A percentile compares a stretch with the other conserved stretches of the same genome.
phyloP scores from a whole-genome alignment of 2,888 invertebrate genomes.

The Emmelina monodactyla region DNA sequence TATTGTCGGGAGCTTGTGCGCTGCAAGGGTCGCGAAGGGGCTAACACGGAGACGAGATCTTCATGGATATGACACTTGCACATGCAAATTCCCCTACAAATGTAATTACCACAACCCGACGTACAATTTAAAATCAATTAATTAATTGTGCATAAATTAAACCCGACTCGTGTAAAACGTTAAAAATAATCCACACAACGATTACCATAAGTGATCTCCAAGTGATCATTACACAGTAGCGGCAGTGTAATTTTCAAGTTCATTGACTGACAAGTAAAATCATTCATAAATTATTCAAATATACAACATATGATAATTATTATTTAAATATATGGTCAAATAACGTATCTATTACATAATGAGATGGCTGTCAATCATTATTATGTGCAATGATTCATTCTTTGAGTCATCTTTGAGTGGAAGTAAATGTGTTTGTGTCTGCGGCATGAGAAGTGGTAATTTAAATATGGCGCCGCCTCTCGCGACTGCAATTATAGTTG shows the following conservation, averaged over 20 bases:
- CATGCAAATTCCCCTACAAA: too few species aligned
- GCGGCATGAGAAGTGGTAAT: not conserved
- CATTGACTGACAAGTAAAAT: slow-evolving; percentile 1
- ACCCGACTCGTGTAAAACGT: too few species aligned
- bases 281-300: slow-evolving; percentile 1
- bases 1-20: not conserved
- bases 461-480: not conserved
- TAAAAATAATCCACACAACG: too few species aligned
- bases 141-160: too few species aligned
- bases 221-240: slow-evolving; percentile 1
- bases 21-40: too few species aligned
- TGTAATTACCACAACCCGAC: too few species aligned
- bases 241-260: not conserved
- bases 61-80: too few species aligned
- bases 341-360: slow-evolving; percentile 1
- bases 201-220: not conserved
- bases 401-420: not conserved
- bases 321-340: slow-evolving; percentile 1
- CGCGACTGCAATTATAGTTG: not conserved
- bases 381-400: not conserved
- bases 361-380: not conserved
- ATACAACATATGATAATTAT: slow-evolving; percentile 1
- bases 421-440: not conserved
- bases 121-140: too few species aligned
- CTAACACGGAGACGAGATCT: too few species aligned